Evolutionary conservation across 2,113 vertebrate genomes (phyloP).

Genomic region (Puffinus mauretanicus): DNA sequence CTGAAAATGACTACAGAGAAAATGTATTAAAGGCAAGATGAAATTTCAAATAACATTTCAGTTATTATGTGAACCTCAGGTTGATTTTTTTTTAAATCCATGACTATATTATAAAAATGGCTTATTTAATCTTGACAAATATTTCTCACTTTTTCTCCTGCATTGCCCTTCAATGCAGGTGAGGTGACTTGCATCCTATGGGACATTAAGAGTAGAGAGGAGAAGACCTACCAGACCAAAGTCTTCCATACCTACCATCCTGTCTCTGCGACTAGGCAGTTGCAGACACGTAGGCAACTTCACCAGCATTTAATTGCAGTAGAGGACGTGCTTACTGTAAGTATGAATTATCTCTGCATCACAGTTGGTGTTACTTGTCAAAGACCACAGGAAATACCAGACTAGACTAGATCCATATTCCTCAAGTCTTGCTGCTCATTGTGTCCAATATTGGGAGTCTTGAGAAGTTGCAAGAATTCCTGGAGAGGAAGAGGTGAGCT

Average conservation of each 20-base stretch:
- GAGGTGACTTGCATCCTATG: too few species aligned
- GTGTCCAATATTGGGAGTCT: background rate
- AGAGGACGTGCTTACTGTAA: background rate
- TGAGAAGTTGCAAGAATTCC: background rate
- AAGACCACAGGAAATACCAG: background rate
- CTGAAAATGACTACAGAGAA: background rate
- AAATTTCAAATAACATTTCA: background rate
- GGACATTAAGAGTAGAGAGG: too few species aligned
- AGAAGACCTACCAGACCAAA: too few species aligned
- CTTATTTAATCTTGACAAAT: background rate
- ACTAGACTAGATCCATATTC: background rate
- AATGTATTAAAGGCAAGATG: background rate
- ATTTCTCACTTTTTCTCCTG: background rate
- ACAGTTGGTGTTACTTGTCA: background rate
- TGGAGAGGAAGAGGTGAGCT: background rate
- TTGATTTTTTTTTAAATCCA: background rate
- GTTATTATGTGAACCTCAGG: background rate
- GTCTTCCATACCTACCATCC: too few species aligned
- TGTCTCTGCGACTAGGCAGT: too few species aligned
- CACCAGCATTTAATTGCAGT: background rate
- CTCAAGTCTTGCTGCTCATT: background rate
- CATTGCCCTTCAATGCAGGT: background rate
- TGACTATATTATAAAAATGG: background rate
- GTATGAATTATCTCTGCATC: background rate
- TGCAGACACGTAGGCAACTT: too few species aligned